Evolutionary conservation across 2,888 invertebrate genomes (phyloP).

Genomic region (Perithous albicinctus): DNA sequence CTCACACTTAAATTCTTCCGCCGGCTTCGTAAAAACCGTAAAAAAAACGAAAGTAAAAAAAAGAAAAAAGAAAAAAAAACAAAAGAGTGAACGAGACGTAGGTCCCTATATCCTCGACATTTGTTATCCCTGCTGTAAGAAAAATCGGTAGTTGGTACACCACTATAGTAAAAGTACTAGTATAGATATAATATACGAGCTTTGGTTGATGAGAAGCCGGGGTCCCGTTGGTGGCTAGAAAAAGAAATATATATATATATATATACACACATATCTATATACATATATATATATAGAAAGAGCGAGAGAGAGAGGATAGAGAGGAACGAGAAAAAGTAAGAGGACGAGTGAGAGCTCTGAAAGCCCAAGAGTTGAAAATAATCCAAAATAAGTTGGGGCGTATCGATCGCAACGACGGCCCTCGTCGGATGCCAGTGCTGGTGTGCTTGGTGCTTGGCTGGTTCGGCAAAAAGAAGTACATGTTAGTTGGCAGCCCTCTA

Average conservation of each 20-base stretch:
- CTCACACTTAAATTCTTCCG: no score
- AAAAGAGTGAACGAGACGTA: not conserved
- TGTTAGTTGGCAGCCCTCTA: slow-evolving; percentile 73
- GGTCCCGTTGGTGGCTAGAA: slow-evolving; percentile 51
- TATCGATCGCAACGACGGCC: slow-evolving; percentile 75
- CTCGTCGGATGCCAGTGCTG: slow-evolving; percentile 48
- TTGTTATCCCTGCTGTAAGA: slow-evolving; percentile 44
- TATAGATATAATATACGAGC: slow-evolving; percentile 17
- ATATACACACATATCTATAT: no score
- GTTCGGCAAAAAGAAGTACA: slow-evolving; percentile 73
- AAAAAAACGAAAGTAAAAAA: not conserved
- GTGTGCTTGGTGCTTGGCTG: slow-evolving; percentile 52
- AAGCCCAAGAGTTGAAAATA: slow-evolving; percentile 75
- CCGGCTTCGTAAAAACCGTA: no score
- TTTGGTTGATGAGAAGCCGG: slow-evolving; percentile 58
- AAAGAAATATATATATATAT: no score
- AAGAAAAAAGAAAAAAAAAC: slow-evolving; percentile 12
- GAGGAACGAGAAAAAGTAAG: not conserved
- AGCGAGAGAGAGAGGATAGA: not conserved
- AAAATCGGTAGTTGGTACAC: slow-evolving; percentile 47
- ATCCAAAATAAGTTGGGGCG: slow-evolving; percentile 79
- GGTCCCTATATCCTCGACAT: slow-evolving; percentile 24
- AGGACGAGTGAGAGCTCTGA: slow-evolving; percentile 28
- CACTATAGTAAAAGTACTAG: not conserved
- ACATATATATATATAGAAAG: no score